Base-by-base conservation (phyloP, 2,888 invertebrate species). In the Tillus elongatus region DNA sequence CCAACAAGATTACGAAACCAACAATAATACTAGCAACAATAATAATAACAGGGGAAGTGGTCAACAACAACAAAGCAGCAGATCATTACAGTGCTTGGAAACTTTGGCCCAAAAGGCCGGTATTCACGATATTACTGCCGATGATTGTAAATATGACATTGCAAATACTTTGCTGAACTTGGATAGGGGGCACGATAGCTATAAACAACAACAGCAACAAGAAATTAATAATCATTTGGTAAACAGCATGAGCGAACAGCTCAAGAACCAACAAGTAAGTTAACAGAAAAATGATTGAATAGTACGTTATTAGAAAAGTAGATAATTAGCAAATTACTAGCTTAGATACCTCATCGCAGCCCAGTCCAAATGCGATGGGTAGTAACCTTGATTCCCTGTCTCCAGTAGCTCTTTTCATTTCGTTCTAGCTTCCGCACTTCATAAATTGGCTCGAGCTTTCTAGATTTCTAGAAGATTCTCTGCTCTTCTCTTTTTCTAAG, bases 41-140 rank as follows among this genome's bases (percentile, higher is more conserved):
- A 36, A 26, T 39, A 42, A 29, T 37, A n/a, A n/a, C n/a, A n/a
- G n/a, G n/a, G n/a, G n/a, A n/a, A 37, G 24, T 38, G 46, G 29
- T 34, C 37, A 35, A 33, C 47, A 47, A 33, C 50, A 47, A 26
- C 49, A 56, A 13, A 56, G 56, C 10, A 69, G 69, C 49, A 54
- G 73, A 28, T 73, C 73, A 1, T 57, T 81, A 35, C 80, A 81
- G 73, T 80, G 79, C 53, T 62, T 81, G 44, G 81, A 81, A 58
- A 81, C 80, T 1, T 68, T 81, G 41, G 81, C 81, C 9, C 79
- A 81, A 54, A 81, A 81, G 50, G 81, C 81, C 34, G 81, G 81
- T 2, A 66, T 66, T 35, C 61, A 63, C 47, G 64, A 66, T 46
- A 79, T 81, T 9, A 80, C 79, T 11, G 77, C 79, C 54, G 81